These are phyloP conservation scores for Scomber japonicus DNA, from an alignment of 2,113 vertebrate genomes.

Conservation along the genomic window DNA sequence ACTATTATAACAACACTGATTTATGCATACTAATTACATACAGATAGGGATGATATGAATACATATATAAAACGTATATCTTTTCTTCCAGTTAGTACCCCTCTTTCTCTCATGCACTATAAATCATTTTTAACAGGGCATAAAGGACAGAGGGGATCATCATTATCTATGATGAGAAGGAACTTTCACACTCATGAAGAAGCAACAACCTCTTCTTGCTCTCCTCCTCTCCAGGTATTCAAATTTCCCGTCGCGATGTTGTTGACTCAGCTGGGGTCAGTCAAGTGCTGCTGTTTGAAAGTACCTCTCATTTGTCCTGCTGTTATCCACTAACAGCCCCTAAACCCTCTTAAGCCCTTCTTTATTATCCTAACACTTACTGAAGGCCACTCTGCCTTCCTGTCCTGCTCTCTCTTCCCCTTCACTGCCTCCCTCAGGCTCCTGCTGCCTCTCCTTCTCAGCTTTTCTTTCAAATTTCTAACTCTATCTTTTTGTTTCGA, in stretches of 20 bases:
- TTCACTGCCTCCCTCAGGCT: conserved; percentile 21
- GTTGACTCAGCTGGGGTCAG: conserved; percentile 85
- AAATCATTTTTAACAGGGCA: conserved; percentile 34
- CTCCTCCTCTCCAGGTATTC: conserved; percentile 59
- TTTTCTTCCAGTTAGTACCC: conserved; percentile 18
- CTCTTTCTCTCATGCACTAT: not conserved
- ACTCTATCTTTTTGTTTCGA: conserved; percentile 47
- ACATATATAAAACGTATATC: not conserved
- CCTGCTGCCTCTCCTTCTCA: conserved; percentile 27
- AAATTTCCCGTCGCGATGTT: conserved; percentile 67
- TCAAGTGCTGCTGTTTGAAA: conserved; percentile 70
- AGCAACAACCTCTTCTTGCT: conserved; percentile 42
- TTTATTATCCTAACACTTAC: conserved; percentile 84
- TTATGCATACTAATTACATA: conserved; percentile 14
- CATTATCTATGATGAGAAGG: conserved; percentile 51
- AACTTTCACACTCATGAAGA: conserved; percentile 51
- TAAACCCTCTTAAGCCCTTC: conserved; percentile 73
- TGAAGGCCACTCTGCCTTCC: conserved; percentile 66
- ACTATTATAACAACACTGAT: conserved; percentile 31
- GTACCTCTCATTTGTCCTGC: conserved; percentile 78
- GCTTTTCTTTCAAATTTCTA: conserved; percentile 30
- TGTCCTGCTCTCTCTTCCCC: conserved; percentile 46
- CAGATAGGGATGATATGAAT: conserved; percentile 38
- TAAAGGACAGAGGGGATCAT: conserved; percentile 42
- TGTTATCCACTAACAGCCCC: conserved; percentile 75